Percentiles rank a stretch among this genome's conserved stretches.
Evolutionary conservation across 2,888 invertebrate species (phyloP).

Genomic region (Morinoia aosen): DNA sequence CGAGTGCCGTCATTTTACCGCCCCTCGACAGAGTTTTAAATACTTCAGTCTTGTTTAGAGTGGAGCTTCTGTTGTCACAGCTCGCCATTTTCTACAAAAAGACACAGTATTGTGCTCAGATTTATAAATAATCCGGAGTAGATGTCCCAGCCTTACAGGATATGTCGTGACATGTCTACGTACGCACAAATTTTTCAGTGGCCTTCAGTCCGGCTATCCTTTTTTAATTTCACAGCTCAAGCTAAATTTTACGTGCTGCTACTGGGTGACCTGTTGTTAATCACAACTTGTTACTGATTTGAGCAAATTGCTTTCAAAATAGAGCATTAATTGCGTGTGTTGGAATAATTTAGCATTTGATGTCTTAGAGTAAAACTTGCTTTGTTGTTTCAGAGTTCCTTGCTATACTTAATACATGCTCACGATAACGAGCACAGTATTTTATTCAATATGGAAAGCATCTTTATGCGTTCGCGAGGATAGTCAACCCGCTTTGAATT

Average conservation of each 20-base stretch:
- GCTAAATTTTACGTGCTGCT: neutral
- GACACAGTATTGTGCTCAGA: neutral
- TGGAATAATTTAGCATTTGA: too few species aligned
- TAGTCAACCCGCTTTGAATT: too few species aligned
- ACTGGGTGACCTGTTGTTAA: too few species aligned
- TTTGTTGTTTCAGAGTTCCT: too few species aligned
- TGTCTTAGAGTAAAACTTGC: too few species aligned
- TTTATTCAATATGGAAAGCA: too few species aligned
- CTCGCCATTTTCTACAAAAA: neutral
- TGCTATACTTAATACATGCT: too few species aligned
- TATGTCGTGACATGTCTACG: neutral
- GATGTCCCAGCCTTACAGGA: neutral
- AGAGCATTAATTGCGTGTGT: too few species aligned
- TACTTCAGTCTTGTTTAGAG: neutral
- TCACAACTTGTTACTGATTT: too few species aligned
- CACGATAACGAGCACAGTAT: too few species aligned
- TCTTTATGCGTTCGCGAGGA: too few species aligned
- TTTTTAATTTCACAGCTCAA: neutral
- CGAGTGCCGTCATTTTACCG: neutral
- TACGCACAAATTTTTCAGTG: neutral
- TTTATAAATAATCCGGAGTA: neutral
- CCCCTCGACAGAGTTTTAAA: neutral
- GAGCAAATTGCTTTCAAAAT: too few species aligned
- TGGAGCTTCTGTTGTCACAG: neutral
- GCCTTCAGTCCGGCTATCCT: neutral